Evolutionary conservation across 2,113 vertebrate genomes (phyloP).

Genomic region (Indicator indicator): DNA sequence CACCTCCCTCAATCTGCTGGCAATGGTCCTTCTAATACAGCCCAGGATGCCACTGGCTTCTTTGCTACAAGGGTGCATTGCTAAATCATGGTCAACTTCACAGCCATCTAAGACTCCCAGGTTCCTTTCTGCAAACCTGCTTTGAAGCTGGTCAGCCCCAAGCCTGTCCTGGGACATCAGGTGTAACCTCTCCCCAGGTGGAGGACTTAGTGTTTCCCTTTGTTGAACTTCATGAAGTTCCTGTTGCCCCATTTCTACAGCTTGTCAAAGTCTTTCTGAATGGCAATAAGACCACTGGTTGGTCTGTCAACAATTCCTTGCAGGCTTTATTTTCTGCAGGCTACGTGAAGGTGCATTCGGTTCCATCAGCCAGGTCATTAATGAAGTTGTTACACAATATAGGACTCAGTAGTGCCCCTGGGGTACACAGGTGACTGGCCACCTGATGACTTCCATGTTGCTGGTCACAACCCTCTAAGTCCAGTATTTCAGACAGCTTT

Average conservation of each 20-base stretch:
- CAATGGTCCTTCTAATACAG: neutral
- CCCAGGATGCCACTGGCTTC: neutral
- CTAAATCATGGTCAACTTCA: neutral
- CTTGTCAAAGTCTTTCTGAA: neutral
- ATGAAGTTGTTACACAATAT: neutral
- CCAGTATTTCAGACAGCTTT: neutral
- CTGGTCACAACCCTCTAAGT: neutral
- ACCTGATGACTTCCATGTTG: neutral
- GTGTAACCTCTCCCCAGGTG: neutral
- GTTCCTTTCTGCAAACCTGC: neutral
- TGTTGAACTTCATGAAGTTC: neutral
- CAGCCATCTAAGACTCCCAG: neutral
- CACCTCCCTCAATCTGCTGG: neutral
- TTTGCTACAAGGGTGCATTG: neutral
- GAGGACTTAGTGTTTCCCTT: neutral
- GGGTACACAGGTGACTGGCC: neutral
- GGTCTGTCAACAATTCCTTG: neutral
- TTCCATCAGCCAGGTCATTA: neutral
- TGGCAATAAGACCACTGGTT: neutral
- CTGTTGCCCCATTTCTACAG: neutral
- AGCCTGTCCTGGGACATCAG: neutral
- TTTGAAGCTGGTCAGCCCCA: neutral
- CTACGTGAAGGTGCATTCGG: neutral
- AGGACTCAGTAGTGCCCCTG: neutral
- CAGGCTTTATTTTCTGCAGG: neutral